phyloP scores from a whole-genome alignment of 2,888 invertebrate genomes.

The Tachina grossa region DNA sequence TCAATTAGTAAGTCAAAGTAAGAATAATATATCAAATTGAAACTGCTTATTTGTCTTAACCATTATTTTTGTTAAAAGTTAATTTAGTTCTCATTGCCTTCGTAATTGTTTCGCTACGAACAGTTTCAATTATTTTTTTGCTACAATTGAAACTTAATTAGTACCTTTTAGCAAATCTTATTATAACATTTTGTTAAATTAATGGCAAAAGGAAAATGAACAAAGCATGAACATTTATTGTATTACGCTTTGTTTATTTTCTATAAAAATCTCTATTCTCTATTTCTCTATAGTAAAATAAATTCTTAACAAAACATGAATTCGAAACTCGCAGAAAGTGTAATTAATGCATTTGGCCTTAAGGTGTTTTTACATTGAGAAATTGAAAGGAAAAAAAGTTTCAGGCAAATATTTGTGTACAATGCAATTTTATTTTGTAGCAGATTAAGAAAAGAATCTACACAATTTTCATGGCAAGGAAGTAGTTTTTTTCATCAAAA shows the following conservation, averaged over 20 bases:
- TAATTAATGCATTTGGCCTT: constrained; percentile 65
- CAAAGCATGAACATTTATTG: constrained; percentile 17
- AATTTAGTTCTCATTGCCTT: constrained; percentile 32
- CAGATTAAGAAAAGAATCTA: background rate
- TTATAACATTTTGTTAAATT: constrained; percentile 25
- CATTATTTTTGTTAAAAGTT: constrained; percentile 4
- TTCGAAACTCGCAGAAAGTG: constrained; percentile 53
- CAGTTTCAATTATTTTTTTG: constrained; percentile 60
- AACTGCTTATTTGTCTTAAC: background rate
- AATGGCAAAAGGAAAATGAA: constrained; percentile 1
- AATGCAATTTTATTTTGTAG: background rate
- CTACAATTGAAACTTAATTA: constrained; percentile 67
- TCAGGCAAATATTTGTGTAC: background rate
- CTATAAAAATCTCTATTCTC: background rate
- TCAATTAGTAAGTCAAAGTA: background rate
- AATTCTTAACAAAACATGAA: constrained; percentile 56
- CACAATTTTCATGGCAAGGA: background rate
- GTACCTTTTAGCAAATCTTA: constrained; percentile 46
- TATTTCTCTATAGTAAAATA: background rate
- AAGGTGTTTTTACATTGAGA: constrained; percentile 37
- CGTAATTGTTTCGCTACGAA: constrained; percentile 29
- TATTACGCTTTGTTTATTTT: constrained; percentile 8
- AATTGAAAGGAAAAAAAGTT: background rate
- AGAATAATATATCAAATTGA: background rate
- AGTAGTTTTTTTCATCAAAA: background rate